These are phyloP conservation scores for Andricus grossulariae DNA, from an alignment of 1,140 invertebrate genomes.

Conservation along the genomic window DNA sequence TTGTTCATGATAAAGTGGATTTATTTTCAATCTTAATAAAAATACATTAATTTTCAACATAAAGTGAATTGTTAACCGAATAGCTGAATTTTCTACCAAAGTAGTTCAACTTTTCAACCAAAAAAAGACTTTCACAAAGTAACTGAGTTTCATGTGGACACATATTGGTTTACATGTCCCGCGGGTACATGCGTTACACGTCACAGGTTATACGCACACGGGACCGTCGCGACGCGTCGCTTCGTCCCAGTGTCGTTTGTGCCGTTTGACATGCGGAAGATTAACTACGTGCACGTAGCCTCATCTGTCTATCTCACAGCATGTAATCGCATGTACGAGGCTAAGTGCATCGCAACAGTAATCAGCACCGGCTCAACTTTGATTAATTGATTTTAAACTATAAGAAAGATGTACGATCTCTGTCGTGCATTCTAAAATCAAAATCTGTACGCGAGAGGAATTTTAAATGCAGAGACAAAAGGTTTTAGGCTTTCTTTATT, in stretches of 20 bases:
- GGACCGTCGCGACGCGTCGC: constrained; percentile 21
- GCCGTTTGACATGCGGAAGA: constrained; percentile 69
- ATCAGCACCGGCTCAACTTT: constrained; percentile 65
- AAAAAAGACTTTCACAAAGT: no score
- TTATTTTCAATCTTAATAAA: no score
- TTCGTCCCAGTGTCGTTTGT: constrained; percentile 58
- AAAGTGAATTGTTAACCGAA: no score
- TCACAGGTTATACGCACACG: constrained; percentile 40
- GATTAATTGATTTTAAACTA: constrained; percentile 65
- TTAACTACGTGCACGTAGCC: constrained; percentile 68
- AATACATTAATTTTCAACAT: no score
- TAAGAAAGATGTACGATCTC: constrained; percentile 17
- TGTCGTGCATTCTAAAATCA: no score
- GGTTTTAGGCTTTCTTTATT: no score
- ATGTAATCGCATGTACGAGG: constrained; percentile 69
- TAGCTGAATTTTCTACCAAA: no score
- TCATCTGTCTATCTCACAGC: constrained; percentile 70
- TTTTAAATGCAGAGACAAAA: no score
- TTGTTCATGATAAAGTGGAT: no score
- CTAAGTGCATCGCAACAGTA: constrained; percentile 70
- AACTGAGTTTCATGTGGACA: constrained; percentile 20
- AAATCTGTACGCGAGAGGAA: no score
- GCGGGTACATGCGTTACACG: neutral
- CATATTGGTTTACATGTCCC: constrained; percentile 42
- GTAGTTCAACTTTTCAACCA: no score